These are phyloP conservation scores for Hypomecis atomaria DNA, from an alignment of 2,888 invertebrate genomes.

Conservation along the genomic window DNA sequence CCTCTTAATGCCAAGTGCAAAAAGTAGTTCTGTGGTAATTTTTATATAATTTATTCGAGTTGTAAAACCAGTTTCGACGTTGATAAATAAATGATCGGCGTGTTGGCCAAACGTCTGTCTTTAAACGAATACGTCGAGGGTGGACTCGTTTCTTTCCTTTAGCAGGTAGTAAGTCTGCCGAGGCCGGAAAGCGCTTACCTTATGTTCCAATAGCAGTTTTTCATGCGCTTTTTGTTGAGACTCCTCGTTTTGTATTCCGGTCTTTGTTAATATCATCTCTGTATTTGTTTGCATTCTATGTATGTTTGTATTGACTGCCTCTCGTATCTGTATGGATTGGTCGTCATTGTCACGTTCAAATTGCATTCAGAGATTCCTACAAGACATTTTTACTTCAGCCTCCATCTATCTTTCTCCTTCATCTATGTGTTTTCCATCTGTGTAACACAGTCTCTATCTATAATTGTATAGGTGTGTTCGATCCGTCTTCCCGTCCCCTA, in stretches of 20 bases:
- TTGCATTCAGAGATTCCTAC: conserved; percentile 9
- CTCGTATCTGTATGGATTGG: conserved; percentile 2
- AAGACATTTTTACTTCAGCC: not conserved
- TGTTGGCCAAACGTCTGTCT: conserved; percentile 30
- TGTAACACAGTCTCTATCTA: conserved; percentile 16
- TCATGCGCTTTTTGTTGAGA: conserved; percentile 55
- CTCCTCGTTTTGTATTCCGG: conserved; percentile 51
- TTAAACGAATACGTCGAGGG: conserved; percentile 41
- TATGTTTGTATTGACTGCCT: conserved; percentile 15
- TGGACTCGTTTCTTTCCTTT: conserved; percentile 59
- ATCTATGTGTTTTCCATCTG: conserved; percentile 11
- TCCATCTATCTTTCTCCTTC: not conserved
- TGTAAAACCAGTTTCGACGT: conserved; percentile 39
- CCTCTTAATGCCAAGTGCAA: conserved; percentile 35
- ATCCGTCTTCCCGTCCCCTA: conserved; percentile 46
- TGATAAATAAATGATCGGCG: conserved; percentile 37
- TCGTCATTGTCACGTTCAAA: conserved; percentile 12
- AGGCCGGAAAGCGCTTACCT: conserved; percentile 70
- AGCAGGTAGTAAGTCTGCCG: conserved; percentile 74
- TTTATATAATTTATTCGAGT: conserved; percentile 38
- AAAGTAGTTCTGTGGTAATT: conserved; percentile 37
- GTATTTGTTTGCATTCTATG: conserved; percentile 28
- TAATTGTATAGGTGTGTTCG: conserved; percentile 34
- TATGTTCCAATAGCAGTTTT: conserved; percentile 64
- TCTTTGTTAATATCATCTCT: conserved; percentile 45